Conservation (phyloP, 2,797 vertebrate genomes). For the Brotula barbata region DNA sequence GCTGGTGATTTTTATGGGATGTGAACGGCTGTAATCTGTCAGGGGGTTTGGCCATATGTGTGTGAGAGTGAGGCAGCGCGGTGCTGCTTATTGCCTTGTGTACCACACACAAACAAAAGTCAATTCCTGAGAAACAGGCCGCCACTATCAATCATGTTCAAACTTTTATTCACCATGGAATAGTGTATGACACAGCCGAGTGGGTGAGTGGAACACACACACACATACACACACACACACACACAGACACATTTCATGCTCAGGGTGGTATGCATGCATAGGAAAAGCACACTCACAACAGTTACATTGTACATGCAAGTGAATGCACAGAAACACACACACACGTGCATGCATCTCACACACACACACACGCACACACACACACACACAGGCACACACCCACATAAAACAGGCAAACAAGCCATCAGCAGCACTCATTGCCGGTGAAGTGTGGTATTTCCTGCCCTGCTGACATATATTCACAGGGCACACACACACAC, state of each 20-base stretch:
- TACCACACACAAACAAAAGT: constrained; percentile 59
- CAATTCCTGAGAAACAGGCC: constrained; percentile 52
- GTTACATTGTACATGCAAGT: not conserved
- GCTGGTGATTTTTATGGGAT: constrained; percentile 49
- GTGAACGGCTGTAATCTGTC: constrained; percentile 43
- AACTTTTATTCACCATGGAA: constrained; percentile 55
- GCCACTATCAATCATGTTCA: constrained; percentile 70
- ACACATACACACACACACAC: not conserved
- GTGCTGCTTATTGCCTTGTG: constrained; percentile 32
- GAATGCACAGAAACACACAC: not conserved
- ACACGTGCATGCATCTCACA: not conserved
- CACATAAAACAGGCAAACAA: constrained; percentile 44
- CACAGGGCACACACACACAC: constrained; percentile 16
- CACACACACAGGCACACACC: not conserved
- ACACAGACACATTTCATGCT: not conserved
- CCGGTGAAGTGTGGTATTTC: constrained; percentile 61
- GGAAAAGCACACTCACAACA: not conserved
- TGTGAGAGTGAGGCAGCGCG: constrained; percentile 35
- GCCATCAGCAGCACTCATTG: constrained; percentile 59
- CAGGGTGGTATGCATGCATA: not conserved
- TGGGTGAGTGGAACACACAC: constrained; percentile 42
- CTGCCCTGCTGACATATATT: constrained; percentile 60
- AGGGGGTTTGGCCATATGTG: constrained; percentile 53
- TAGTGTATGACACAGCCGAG: constrained; percentile 50
- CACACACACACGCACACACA: not conserved